Base-by-base conservation (phyloP, 2,113 vertebrate species). In the Archilochus colubris region DNA sequence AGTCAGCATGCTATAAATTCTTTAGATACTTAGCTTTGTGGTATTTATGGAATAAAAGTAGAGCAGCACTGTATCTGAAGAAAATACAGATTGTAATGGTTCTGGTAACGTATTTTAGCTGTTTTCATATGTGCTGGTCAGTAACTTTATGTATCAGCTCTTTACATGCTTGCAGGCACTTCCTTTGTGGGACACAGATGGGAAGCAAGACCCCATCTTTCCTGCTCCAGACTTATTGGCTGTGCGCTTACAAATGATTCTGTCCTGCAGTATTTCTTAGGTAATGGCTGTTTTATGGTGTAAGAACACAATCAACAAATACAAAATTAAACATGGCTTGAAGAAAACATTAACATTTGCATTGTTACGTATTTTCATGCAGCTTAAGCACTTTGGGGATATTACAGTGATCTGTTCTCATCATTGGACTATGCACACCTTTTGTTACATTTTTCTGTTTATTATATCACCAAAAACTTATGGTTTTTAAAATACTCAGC, bases 41-140 rank as follows among this genome's bases (percentile, higher is more conserved):
- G 30, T 82, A 88, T 94, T 96, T 80, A 43, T 2, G 1, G 77
- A 89, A 70, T 57, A 62, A 83, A 93, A 94, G 57, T 70, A 40
- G 33, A 82, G 89, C 31, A 96, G 83, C 86, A 62, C 79, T 95
- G 95, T 97, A 94, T 91, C 92, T 95, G 88, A 84, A 91, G 77
- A 94, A 93, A 94, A 96, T 88, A 70, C 63, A 93, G 97, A 84
- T 92, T 96, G 91, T 95, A 91, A 73, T 79, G 50, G 43, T 93
- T 97, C 95, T 94, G 70, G 67, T 95, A 96, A 94, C 94, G 89
- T 89, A 77, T 88, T 54, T 86, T 40, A 89, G 74, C 50, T 97
- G 88, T 86, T 97, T 95, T 97, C 90, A 73, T 96, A 92, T 89
- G 61, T 94, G 89, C 96, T 94, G 86, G 92, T 92, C 78, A 43